Conservation (phyloP, 64 coral and sea anemone species). For the Acropora yongei region DNA sequence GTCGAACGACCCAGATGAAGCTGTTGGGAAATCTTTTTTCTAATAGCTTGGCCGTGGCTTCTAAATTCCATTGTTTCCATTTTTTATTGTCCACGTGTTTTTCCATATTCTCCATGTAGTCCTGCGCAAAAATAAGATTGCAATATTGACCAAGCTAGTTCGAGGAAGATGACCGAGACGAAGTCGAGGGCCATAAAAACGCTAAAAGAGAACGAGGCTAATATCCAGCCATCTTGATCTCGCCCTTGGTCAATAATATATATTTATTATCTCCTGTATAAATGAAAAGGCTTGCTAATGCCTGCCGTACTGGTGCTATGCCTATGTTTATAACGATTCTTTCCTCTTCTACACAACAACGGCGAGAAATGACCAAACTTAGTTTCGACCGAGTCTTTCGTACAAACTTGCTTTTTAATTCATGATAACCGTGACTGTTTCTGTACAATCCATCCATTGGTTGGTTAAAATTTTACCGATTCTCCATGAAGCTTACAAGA, state of each 20-base stretch:
- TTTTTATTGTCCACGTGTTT: conserved; percentile 74
- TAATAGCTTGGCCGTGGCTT: conserved; percentile 82
- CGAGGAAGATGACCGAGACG: no score
- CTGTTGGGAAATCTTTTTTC: conserved; percentile 85
- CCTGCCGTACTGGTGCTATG: no score
- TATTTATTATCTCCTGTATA: no score
- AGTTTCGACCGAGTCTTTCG: no score
- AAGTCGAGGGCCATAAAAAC: no score
- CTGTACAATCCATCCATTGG: background rate
- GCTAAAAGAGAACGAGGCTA: no score
- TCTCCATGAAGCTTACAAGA: no score
- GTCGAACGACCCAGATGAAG: conserved; percentile 91
- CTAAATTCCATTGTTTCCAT: conserved; percentile 94
- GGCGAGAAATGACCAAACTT: background rate
- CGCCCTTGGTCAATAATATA: no score
- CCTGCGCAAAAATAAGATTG: conserved; percentile 48
- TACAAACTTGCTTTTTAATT: no score
- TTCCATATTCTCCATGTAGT: conserved; percentile 90
- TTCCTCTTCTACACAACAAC: background rate
- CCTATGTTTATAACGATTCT: background rate
- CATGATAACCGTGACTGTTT: no score
- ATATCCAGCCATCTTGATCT: no score
- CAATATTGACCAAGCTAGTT: background rate
- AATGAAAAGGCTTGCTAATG: no score
- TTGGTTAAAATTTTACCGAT: background rate